These are phyloP conservation scores for Yponomeuta evonymella DNA, from an alignment of 2,888 invertebrate genomes.

Conservation along the genomic window DNA sequence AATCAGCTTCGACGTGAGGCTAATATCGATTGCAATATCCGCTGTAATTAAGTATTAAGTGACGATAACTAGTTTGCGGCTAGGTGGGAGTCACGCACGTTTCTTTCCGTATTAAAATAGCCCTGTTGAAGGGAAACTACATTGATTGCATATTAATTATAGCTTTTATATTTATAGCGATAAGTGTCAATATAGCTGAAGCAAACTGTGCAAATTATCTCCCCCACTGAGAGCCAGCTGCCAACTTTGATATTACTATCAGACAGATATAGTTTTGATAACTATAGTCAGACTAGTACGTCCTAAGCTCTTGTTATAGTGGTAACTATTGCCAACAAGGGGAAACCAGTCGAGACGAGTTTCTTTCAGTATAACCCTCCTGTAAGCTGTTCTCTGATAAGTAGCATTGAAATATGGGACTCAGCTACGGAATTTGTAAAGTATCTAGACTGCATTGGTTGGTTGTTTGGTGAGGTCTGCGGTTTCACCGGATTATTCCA, in stretches of 20 bases:
- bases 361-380: no score
- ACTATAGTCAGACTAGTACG: no score
- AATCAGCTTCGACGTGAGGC: not conserved
- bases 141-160: not conserved
- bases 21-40: not conserved
- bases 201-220: not conserved
- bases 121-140: not conserved
- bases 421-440: no score
- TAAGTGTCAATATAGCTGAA: not conserved
- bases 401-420: no score
- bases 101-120: not conserved
- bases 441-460: no score
- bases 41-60: not conserved
- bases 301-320: no score
- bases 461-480: no score
- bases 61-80: not conserved
- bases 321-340: no score
- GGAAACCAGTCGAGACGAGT: no score
- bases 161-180: not conserved
- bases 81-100: not conserved
- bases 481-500: no score
- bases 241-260: not conserved
- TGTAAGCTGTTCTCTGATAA: no score
- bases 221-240: constrained; percentile 3
- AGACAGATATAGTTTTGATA: not conserved